phyloP scores from a whole-genome alignment of 1,140 invertebrate species.

The Pogonomyrmex californicus region DNA sequence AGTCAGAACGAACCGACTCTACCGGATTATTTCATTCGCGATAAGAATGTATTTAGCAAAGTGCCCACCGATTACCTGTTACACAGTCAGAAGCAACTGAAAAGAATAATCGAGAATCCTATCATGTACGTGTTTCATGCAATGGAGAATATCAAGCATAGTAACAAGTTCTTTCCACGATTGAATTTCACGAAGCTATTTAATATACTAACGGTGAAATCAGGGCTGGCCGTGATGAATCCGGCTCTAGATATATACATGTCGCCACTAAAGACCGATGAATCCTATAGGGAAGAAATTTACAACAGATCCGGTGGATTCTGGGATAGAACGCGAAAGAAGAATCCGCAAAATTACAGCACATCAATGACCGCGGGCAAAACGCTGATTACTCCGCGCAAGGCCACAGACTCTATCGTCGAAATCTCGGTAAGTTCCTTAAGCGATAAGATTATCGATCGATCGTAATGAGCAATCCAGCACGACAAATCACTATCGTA shows the following conservation, averaged over 20 bases:
- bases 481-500: background rate
- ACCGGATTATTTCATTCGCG: constrained; percentile 91
- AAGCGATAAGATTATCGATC: constrained; percentile 22
- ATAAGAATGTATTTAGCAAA: constrained; percentile 91
- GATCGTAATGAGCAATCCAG: background rate
- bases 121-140: constrained; percentile 90
- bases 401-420: constrained; percentile 78
- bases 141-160: constrained; percentile 90
- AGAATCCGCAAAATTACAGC: constrained; percentile 77
- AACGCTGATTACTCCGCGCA: constrained; percentile 76
- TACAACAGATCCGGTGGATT: constrained; percentile 75
- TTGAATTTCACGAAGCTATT: constrained; percentile 89
- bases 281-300: background rate
- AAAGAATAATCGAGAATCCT: constrained; percentile 90
- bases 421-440: constrained; percentile 82
- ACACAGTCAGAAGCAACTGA: constrained; percentile 89
- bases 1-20: constrained; percentile 88
- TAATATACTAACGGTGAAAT: constrained; percentile 87
- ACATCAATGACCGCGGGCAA: constrained; percentile 59
- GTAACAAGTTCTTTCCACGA: constrained; percentile 89
- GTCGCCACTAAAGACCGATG: background rate
- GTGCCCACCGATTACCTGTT: constrained; percentile 89
- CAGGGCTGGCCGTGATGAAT: constrained; percentile 79
- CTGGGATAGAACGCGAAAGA: constrained; percentile 85
- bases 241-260: constrained; percentile 70